These are phyloP conservation scores for Nothocercus julius DNA, from an alignment of 2,113 vertebrate species.

Conservation along the genomic window DNA sequence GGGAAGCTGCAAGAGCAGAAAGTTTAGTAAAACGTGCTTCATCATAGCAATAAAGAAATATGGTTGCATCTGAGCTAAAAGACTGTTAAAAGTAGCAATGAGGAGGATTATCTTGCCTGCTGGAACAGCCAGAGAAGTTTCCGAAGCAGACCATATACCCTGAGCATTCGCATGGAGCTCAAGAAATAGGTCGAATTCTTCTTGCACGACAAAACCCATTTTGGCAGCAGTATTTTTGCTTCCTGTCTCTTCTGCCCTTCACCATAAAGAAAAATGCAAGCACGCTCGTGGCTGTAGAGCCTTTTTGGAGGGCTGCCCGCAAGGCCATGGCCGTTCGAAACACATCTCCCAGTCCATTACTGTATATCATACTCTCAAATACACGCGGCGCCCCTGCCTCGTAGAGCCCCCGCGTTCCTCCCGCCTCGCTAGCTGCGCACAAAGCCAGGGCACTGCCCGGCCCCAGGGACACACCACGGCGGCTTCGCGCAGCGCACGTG, in stretches of 20 bases:
- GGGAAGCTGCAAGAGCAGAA: constrained; percentile 40
- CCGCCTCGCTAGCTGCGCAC: not conserved
- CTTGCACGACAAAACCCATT: not conserved
- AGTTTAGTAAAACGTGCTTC: constrained; percentile 50
- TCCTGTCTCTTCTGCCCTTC: not conserved
- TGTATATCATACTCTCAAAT: not conserved
- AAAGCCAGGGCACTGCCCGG: not conserved
- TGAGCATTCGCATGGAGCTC: not conserved
- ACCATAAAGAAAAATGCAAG: not conserved
- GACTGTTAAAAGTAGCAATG: not conserved
- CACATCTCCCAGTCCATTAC: not conserved
- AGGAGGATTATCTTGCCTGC: not conserved
- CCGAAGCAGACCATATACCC: not conserved
- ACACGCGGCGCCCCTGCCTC: not conserved
- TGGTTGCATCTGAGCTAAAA: constrained; percentile 20
- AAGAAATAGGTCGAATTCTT: not conserved
- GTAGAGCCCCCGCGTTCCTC: not conserved
- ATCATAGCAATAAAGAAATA: constrained; percentile 37
- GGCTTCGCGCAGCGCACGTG: not conserved
- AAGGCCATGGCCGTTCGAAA: not conserved
- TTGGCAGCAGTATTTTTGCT: not conserved
- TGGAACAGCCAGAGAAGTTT: not conserved
- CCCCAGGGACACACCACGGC: too few species aligned
- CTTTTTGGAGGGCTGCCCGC: not conserved
- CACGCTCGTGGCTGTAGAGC: not conserved